Evolutionary conservation across 2,888 invertebrate species (phyloP), one percentile per base, ranked within the genome.

Genomic region (Metopia argyrocephala): DNA sequence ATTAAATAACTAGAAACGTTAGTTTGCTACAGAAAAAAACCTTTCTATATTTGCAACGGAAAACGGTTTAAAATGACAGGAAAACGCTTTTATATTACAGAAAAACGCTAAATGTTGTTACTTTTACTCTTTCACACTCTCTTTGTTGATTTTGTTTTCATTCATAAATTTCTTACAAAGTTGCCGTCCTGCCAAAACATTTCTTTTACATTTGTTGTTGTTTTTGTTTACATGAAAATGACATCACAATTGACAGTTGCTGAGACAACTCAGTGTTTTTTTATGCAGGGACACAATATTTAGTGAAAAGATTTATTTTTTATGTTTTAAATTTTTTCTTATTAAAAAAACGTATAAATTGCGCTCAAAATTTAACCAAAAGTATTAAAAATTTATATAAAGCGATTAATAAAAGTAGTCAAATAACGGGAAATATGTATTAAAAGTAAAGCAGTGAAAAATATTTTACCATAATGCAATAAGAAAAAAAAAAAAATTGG

Each of bases 221-320:
- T 61, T 45, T 20, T 61, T 31, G 18, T 23, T 45, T 45, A 12
- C 25, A 18, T 15, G 18, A 6, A 9, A 79, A 75, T 79, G 79
- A 79, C 79, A 52, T 79, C 79, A 79, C 75, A 69, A 66, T 66
- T 79, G 76, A 79, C 79, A 79, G 76, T 76, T 79, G 79, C 70
- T 76, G 21, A 70, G 75, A 79, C 79, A 79, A 79, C 76, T 70
- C 76, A 79, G 70, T 66, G 52, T 70, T 79, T 79, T 66, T 79
- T 74, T 74, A 52, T 70, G 45, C 18, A 52, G 45, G 27, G 76
- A 56, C 76, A 65, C 70, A 76, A 79, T 59, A 79, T 79, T 74
- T 52, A 54, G 62, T 76, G 79, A 76, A 76, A 76, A 78, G 54
- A 59, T 52, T 66, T 76, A 62, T 65, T 71, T 76, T 70, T 75